These are phyloP conservation scores for Channa maculata DNA, from an alignment of 2,113 vertebrate species.

Conservation along the genomic window DNA sequence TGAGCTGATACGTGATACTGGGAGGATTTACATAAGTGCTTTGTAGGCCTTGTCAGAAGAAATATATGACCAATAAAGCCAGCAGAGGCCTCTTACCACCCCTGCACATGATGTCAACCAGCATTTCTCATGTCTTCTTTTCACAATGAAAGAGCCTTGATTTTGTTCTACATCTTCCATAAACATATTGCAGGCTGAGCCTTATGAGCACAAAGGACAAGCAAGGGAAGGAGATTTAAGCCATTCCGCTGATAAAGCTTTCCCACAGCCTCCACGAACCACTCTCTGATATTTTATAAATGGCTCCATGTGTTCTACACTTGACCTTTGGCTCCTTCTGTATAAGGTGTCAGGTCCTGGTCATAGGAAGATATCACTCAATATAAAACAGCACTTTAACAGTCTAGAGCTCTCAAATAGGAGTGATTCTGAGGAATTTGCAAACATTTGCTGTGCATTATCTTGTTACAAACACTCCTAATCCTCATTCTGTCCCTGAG, in stretches of 20 bases:
- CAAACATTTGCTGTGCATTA: constrained; percentile 73
- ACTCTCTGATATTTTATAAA: constrained; percentile 52
- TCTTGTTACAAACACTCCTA: constrained; percentile 68
- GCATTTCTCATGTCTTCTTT: constrained; percentile 38
- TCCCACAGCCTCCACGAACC: constrained; percentile 50
- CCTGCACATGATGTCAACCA: constrained; percentile 40
- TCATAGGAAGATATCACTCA: constrained; percentile 59
- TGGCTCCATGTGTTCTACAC: constrained; percentile 47
- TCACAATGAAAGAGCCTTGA: constrained; percentile 26
- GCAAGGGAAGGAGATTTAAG: constrained; percentile 49
- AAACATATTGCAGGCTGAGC: constrained; percentile 41
- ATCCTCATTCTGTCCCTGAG: constrained; percentile 61
- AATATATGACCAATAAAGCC: constrained; percentile 61
- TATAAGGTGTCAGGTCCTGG: constrained; percentile 57
- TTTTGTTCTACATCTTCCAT: constrained; percentile 32
- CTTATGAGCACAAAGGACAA: constrained; percentile 40
- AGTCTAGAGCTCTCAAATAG: constrained; percentile 53
- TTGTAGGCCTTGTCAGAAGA: constrained; percentile 39
- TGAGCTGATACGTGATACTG: constrained; percentile 62
- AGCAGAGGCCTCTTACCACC: constrained; percentile 32
- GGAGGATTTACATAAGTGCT: constrained; percentile 62
- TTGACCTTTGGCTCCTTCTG: constrained; percentile 61
- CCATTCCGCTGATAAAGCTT: constrained; percentile 42
- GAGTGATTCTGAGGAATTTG: constrained; percentile 65
- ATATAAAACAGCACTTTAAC: constrained; percentile 42